These are phyloP conservation scores for Sinocyclocheilus maitianheensis DNA, from an alignment of 2,113 vertebrate species.

Conservation along the genomic window DNA sequence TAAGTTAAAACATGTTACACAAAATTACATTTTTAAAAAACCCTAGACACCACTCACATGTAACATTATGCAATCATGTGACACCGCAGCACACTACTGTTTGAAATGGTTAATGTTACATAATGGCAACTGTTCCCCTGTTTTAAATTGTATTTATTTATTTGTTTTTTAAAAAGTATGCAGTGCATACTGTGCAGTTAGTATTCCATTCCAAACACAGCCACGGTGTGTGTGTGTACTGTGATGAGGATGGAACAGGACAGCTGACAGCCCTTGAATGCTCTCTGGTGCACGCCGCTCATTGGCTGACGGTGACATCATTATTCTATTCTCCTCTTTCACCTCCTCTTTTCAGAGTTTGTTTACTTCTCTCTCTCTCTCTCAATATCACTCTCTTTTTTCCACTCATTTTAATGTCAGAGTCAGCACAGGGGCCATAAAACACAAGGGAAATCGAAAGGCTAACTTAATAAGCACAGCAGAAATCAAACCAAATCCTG, in stretches of 20 bases:
- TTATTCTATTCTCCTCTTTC: slow-evolving; percentile 66
- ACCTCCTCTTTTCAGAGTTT: slow-evolving; percentile 62
- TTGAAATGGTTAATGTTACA: background rate
- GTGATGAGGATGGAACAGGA: slow-evolving; percentile 68
- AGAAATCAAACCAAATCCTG: background rate
- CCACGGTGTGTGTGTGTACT: background rate
- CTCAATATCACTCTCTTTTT: slow-evolving; percentile 43
- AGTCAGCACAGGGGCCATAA: slow-evolving; percentile 30
- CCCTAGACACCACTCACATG: background rate
- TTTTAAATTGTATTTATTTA: background rate
- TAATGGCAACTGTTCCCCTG: background rate
- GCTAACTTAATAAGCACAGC: slow-evolving; percentile 23
- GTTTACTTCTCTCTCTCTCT: slow-evolving; percentile 42
- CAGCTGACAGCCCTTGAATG: slow-evolving; percentile 71
- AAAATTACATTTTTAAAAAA: background rate
- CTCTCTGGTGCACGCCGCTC: slow-evolving; percentile 61
- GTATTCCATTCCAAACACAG: slow-evolving; percentile 33
- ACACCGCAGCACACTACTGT: background rate
- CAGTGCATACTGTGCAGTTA: background rate
- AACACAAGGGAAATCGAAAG: slow-evolving; percentile 41
- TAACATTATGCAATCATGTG: background rate
- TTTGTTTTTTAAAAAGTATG: background rate
- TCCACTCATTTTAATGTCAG: slow-evolving; percentile 35
- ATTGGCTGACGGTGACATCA: slow-evolving; percentile 81
- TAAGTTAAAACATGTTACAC: background rate